Evolutionary conservation across 2,888 invertebrate genomes (phyloP).

Genomic region (Pseudococcus longispinus): DNA sequence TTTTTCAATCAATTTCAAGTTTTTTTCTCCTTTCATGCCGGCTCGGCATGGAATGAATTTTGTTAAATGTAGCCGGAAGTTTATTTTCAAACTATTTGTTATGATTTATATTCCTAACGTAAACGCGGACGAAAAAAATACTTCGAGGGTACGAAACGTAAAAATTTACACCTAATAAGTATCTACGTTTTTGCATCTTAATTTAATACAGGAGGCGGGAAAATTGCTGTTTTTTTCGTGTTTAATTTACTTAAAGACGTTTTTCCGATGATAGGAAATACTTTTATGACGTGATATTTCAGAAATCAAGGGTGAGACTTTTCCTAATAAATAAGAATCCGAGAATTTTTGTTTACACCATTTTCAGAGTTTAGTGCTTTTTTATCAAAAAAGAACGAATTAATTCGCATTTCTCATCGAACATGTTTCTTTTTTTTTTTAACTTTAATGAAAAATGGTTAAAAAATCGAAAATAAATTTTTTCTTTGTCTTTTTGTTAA

Average conservation of each 20-base stretch:
- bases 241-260: neutral
- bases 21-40: neutral
- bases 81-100: slow-evolving; percentile 6
- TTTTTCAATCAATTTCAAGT: slow-evolving; percentile 14
- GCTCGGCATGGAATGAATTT: neutral
- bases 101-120: neutral
- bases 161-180: neutral
- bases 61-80: slow-evolving; percentile 15
- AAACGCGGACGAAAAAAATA: no score
- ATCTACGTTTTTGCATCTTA: neutral
- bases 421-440: neutral
- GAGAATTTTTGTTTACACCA: no score
- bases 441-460: neutral
- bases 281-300: neutral
- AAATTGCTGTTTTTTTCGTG: neutral
- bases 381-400: no score
- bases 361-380: no score
- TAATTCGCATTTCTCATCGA: no score
- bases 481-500: neutral
- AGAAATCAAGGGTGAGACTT: no score
- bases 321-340: no score
- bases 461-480: neutral
- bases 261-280: neutral
- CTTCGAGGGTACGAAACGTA: no score
- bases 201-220: neutral